Base-by-base conservation (phyloP, 2,113 vertebrate genomes). In the Arothron firmamentum region DNA sequence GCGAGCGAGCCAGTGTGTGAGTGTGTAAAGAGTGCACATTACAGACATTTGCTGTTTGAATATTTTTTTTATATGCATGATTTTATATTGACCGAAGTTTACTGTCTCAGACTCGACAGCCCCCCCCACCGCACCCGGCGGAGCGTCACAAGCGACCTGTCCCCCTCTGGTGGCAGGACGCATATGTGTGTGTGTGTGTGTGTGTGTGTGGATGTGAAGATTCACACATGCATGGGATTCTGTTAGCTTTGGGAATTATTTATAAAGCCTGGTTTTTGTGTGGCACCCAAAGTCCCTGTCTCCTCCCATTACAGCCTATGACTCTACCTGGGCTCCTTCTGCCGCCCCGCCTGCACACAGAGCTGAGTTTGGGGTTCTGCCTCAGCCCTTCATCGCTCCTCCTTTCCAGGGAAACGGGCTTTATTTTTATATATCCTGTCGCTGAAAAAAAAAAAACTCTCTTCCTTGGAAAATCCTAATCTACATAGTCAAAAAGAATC, bases 191-290 rank as follows among this genome's bases (percentile, higher is more conserved):
- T 62, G 70, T 67, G 34, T 67, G 55, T 66, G 75, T 68, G 65
- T 78, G 3, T 72, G 72, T 16, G 74, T 1, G 77, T 77, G 80
- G 81, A 83, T 80, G 79, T 82, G 84, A 68, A 77, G 75, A 80
- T 87, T 87, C 84, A 86, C 86, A 85, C 84, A 79, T 87, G 89
- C 84, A 86, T 85, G 85, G 80, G 83, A 83, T 81, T 84, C 83
- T 80, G 82, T 91, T 91, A 88, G 87, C 90, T 91, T 91, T 91
- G 85, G 82, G 89, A 91, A 91, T 91, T 90, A 90, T 90, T 91
- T 89, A 91, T 90, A 88, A 89, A 88, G 85, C 87, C 80, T 73
- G 84, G 83, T 78, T 88, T 91, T 90, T 88, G 89, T 90, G 88
- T 83, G 86, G 87, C 80, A 62, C 83, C 84, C 83, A 88, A 90